Evolutionary conservation across 2,888 invertebrate species (phyloP).

Genomic region (Helobdella robusta): DNA sequence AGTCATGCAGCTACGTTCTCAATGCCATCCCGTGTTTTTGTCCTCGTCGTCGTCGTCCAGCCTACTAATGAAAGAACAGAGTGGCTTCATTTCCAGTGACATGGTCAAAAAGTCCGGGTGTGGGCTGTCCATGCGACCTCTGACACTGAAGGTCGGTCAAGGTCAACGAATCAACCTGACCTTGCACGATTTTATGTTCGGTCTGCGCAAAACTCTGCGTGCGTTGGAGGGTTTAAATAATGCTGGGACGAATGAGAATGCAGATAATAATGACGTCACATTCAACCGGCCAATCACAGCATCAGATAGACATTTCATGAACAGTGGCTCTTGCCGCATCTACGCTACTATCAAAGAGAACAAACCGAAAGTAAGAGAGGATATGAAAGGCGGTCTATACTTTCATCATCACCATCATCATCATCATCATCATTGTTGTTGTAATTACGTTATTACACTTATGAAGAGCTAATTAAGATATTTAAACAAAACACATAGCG

Average conservation of each 20-base stretch:
- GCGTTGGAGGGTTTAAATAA: too few relatives aligned
- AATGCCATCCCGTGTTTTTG: neutral
- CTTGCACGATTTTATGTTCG: slow-evolving; percentile 20
- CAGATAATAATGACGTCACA: too few relatives aligned
- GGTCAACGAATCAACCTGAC: slow-evolving; percentile 26
- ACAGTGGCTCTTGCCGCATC: neutral
- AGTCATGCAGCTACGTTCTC: slow-evolving; percentile 5
- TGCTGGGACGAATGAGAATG: too few relatives aligned
- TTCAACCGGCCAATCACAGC: too few relatives aligned
- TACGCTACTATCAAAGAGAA: slow-evolving; percentile 9
- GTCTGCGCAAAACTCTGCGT: neutral
- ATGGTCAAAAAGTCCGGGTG: slow-evolving; percentile 23
- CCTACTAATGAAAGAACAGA: neutral
- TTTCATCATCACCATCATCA: too few relatives aligned
- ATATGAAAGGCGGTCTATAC: too few relatives aligned
- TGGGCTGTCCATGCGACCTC: slow-evolving; percentile 20
- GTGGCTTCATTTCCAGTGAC: slow-evolving; percentile 25
- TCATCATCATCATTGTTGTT: too few relatives aligned
- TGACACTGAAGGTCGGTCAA: slow-evolving; percentile 19
- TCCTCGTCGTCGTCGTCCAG: slow-evolving; percentile 2
- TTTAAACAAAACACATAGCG: too few relatives aligned
- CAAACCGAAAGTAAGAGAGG: too few relatives aligned
- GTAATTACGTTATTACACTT: too few relatives aligned
- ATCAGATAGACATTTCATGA: neutral
- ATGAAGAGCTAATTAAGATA: too few relatives aligned